These are phyloP conservation scores for Rhinatrema bivittatum DNA, from an alignment of 2,797 vertebrate species.

Conservation along the genomic window DNA sequence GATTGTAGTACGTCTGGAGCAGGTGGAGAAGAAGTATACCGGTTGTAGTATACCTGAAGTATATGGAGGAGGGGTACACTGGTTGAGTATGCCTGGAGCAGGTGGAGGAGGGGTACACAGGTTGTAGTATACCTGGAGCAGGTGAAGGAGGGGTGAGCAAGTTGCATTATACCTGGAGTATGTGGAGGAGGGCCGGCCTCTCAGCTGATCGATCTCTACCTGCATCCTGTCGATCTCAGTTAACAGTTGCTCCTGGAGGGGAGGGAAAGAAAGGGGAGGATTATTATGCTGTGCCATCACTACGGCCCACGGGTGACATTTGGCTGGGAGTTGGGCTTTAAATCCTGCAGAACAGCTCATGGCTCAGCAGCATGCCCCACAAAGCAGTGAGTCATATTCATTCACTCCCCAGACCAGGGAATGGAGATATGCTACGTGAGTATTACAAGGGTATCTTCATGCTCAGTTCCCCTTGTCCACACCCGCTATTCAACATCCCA, in stretches of 20 bases:
- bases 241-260: constrained; percentile 74
- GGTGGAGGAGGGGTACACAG: not conserved
- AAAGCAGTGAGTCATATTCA: not conserved
- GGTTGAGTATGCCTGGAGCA: no score
- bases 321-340: no score
- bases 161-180: constrained; percentile 85
- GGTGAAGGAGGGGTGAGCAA: not conserved
- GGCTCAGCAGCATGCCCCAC: no score
- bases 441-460: not conserved
- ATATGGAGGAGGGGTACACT: not conserved
- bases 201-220: constrained; percentile 80
- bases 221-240: constrained; percentile 81
- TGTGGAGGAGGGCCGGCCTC: constrained; percentile 72
- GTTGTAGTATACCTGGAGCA: not conserved
- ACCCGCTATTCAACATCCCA: not conserved
- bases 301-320: no score
- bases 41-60: no score
- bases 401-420: fast-evolving
- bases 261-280: not conserved
- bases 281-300: not conserved
- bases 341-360: no score
- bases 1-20: no score
- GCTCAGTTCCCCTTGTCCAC: not conserved
- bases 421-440: no score
- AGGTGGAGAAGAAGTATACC: no score